Conservation (phyloP, 2,113 vertebrate genomes). For the Pterocles orientalis region DNA sequence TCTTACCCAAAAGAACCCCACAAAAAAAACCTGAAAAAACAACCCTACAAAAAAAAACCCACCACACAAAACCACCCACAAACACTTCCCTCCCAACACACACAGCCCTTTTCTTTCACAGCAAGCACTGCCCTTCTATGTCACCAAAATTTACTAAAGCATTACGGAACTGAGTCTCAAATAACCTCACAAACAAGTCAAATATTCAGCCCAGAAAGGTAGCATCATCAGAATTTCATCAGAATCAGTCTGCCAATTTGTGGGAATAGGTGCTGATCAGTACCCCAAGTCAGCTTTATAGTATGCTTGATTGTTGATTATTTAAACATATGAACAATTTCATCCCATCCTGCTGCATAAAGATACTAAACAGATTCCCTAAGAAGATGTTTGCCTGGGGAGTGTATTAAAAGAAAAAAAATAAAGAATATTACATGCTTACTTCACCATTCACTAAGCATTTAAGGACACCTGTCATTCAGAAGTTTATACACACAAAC, state of each 20-base stretch:
- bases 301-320: not conserved
- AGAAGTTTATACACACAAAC: not conserved
- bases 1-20: not conserved
- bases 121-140: not conserved
- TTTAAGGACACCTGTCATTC: not conserved
- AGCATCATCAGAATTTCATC: not conserved
- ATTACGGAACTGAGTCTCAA: not conserved
- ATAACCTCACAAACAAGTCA: not conserved
- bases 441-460: not conserved
- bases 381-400: not conserved
- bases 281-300: not conserved
- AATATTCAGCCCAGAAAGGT: not conserved
- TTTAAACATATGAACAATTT: not conserved
- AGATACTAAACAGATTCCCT: not conserved
- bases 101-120: not conserved
- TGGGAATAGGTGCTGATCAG: not conserved
- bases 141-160: not conserved
- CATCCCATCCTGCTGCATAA: not conserved
- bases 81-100: not conserved
- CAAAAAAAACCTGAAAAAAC: not conserved
- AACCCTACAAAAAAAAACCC: not conserved
- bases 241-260: not conserved
- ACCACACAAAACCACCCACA: not conserved
- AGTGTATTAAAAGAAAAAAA: not conserved
- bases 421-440: not conserved